A percentile compares a stretch with the other conserved stretches of the same genome.
phyloP scores from a whole-genome alignment of 1,140 invertebrate species.

The Drosophila pseudoobscura region DNA sequence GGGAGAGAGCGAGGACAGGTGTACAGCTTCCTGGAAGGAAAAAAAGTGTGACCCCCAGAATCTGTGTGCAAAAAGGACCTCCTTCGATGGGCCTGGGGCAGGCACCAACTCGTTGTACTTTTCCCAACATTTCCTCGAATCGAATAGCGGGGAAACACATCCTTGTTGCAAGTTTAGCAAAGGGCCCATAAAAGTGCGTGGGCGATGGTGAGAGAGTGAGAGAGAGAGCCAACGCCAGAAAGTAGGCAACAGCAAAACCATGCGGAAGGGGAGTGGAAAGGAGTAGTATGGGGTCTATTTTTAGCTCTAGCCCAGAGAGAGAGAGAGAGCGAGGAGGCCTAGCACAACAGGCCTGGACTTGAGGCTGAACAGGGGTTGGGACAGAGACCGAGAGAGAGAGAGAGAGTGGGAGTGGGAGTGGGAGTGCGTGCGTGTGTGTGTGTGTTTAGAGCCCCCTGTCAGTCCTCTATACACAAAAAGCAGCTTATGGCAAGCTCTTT shows the following conservation, averaged over 20 bases:
- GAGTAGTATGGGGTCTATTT: conserved; percentile 48
- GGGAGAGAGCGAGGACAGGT: no score
- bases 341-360: conserved; percentile 67
- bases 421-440: background rate
- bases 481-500: conserved; percentile 26
- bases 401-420: conserved; percentile 8
- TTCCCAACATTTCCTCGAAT: no score
- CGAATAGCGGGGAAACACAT: conserved; percentile 2
- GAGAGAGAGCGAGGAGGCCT: conserved; percentile 33
- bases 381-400: background rate
- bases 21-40: no score
- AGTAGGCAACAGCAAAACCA: conserved; percentile 20
- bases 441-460: conserved; percentile 5
- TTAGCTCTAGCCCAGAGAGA: conserved; percentile 44
- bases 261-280: conserved; percentile 3
- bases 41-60: no score
- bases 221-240: conserved; percentile 9
- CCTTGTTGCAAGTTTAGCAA: background rate
- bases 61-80: background rate
- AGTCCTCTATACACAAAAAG: conserved; percentile 5
- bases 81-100: background rate
- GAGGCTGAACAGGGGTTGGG: conserved; percentile 25
- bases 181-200: conserved; percentile 2
- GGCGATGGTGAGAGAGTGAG: background rate
- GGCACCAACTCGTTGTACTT: no score